Percentiles rank a stretch among this genome's conserved stretches.
phyloP scores from a whole-genome alignment of 1,140 invertebrate species.

The Zaprionus lachaisei region DNA sequence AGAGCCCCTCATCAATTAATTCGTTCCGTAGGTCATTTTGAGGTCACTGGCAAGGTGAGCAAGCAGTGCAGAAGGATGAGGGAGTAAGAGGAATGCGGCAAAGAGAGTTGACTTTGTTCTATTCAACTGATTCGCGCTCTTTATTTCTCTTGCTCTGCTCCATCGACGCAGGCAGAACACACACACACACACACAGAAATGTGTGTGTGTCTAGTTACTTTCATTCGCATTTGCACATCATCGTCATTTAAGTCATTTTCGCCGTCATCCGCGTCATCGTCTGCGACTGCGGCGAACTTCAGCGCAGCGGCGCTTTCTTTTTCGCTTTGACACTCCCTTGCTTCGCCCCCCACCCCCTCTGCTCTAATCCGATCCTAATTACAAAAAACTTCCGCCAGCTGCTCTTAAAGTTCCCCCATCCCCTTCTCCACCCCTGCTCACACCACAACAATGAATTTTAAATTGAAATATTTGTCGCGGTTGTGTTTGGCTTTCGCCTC shows the following conservation, averaged over 20 bases:
- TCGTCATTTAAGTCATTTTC: not conserved
- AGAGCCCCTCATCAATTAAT: slow-evolving; percentile 65
- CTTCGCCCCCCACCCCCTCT: too few species aligned
- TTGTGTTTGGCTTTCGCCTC: not conserved
- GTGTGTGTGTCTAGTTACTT: not conserved
- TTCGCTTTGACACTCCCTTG: not conserved
- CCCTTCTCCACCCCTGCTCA: too few species aligned
- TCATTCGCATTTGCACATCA: slow-evolving; percentile 5
- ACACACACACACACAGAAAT: not conserved
- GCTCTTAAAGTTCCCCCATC: not conserved
- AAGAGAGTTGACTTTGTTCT: not conserved
- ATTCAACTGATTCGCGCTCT: not conserved
- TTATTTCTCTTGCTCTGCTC: not conserved
- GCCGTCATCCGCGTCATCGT: slow-evolving; percentile 2
- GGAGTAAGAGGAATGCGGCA: too few species aligned
- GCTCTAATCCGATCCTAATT: slow-evolving; percentile 1
- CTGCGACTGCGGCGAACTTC: not conserved
- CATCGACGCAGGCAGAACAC: not conserved
- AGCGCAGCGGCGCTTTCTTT: slow-evolving; percentile 1
- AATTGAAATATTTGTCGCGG: not conserved
- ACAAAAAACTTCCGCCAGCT: not conserved
- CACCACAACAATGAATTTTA: not conserved
- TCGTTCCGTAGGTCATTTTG: slow-evolving; percentile 41
- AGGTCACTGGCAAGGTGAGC: slow-evolving; percentile 18
- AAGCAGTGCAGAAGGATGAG: not conserved